Evolutionary conservation across 2,888 invertebrate genomes (phyloP).

Genomic region (Aspidapion aeneum): DNA sequence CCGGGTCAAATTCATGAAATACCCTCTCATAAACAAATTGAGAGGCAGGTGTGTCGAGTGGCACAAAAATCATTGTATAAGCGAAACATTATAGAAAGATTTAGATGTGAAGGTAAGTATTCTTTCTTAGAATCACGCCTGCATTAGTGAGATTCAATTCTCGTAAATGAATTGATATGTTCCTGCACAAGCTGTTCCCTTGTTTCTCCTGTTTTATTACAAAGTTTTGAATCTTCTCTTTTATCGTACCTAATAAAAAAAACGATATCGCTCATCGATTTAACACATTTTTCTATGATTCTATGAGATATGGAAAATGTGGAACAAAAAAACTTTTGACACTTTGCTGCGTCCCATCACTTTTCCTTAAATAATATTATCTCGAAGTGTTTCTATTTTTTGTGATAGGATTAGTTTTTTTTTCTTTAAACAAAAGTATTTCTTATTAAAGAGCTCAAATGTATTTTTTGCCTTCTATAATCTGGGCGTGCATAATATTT

Average conservation of each 20-base stretch:
- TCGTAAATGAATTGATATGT: conserved; percentile 11
- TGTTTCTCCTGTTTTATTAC: conserved; percentile 3
- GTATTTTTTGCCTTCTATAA: conserved; percentile 10
- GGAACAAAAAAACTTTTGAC: conserved; percentile 12
- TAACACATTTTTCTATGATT: conserved; percentile 9
- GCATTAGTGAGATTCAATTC: conserved; percentile 8
- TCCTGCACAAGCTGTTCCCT: conserved; percentile 10
- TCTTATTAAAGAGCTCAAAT: conserved; percentile 9
- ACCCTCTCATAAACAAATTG: conserved; percentile 1
- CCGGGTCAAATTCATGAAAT: conserved; percentile 1
- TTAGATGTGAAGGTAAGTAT: background rate
- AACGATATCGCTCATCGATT: background rate
- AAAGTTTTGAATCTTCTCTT: background rate
- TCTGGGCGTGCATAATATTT: conserved; percentile 14
- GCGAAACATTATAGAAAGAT: conserved; percentile 1
- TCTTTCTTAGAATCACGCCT: background rate
- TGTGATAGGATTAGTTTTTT: conserved; percentile 9
- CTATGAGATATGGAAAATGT: conserved; percentile 12
- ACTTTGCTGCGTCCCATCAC: conserved; percentile 8
- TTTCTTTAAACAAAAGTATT: conserved; percentile 13
- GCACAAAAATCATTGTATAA: background rate
- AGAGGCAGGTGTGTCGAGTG: background rate
- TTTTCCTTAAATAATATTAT: conserved; percentile 9
- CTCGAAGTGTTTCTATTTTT: conserved; percentile 14
- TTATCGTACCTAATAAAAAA: conserved; percentile 10